Percentiles rank a stretch among this genome's conserved stretches.
Conservation (phyloP, 2,797 vertebrate species). For the Lateolabrax maculatus region DNA sequence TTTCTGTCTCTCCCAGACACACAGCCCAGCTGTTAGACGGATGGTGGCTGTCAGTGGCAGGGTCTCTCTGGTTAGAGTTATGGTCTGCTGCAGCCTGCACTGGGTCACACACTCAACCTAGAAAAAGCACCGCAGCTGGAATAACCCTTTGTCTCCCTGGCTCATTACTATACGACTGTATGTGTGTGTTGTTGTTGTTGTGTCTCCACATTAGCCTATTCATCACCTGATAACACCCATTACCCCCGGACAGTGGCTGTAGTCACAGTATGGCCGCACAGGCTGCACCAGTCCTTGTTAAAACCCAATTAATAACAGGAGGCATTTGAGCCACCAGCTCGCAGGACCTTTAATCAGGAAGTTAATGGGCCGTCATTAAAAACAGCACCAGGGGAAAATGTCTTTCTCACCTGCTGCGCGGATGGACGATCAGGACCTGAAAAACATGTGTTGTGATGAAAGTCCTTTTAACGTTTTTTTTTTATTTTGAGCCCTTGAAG, state of each 20-base stretch:
- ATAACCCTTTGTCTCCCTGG: conserved; percentile 66
- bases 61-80: conserved; percentile 68
- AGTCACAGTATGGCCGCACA: conserved; percentile 57
- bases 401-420: conserved; percentile 69
- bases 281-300: conserved; percentile 68
- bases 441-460: conserved; percentile 46
- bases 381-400: conserved; percentile 61
- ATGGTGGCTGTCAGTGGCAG: conserved; percentile 66
- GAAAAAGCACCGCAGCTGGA: conserved; percentile 63
- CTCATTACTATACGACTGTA: conserved; percentile 37
- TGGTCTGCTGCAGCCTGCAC: conserved; percentile 64
- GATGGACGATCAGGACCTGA: conserved; percentile 34
- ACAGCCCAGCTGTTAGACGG: conserved; percentile 55
- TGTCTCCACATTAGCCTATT: conserved; percentile 65
- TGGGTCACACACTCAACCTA: conserved; percentile 58
- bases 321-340: conserved; percentile 63
- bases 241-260: conserved; percentile 63
- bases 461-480: conserved; percentile 22
- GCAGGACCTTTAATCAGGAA: conserved; percentile 76
- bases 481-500: conserved; percentile 21
- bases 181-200: conserved; percentile 36
- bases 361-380: conserved; percentile 81
- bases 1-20: conserved; percentile 20
- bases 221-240: conserved; percentile 77
- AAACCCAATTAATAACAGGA: conserved; percentile 77